A percentile compares a stretch with the other conserved stretches of the same genome.
Evolutionary conservation across 2,888 invertebrate species (phyloP).

Genomic region (Penaeus monodon): DNA sequence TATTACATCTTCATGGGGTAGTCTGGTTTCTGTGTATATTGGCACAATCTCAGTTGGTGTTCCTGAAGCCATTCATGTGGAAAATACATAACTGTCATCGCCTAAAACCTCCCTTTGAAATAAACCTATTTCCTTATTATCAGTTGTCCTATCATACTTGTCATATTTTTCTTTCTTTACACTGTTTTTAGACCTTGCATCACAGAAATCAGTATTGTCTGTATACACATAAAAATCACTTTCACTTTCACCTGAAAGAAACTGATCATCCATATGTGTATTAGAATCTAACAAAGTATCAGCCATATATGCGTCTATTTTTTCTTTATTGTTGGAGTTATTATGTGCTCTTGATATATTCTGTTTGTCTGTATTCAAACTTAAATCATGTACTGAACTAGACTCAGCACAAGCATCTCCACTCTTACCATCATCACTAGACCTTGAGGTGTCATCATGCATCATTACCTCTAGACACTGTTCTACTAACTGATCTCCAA

Average conservation of each 20-base stretch:
- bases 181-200: not conserved
- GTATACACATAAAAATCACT: not conserved
- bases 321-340: not conserved
- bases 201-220: not conserved
- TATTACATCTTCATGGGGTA: too few species aligned
- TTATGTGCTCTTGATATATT: not conserved
- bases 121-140: not conserved
- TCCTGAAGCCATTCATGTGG: not conserved
- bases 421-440: not conserved
- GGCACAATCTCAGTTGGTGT: not conserved
- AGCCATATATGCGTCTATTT: not conserved
- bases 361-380: not conserved
- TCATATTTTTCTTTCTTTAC: not conserved
- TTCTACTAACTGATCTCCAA: constrained; percentile 41
- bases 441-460: constrained; percentile 10
- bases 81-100: not conserved
- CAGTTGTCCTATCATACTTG: not conserved
- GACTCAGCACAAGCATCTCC: not conserved
- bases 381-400: not conserved
- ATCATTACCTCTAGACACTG: constrained; percentile 47
- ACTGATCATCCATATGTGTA: not conserved
- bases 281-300: not conserved
- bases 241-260: too few species aligned
- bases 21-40: not conserved
- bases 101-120: not conserved